Evolutionary conservation across 1,140 invertebrate genomes (phyloP), one percentile per base, ranked within the genome.

Genomic region (Gyrodactylus salaris): DNA sequence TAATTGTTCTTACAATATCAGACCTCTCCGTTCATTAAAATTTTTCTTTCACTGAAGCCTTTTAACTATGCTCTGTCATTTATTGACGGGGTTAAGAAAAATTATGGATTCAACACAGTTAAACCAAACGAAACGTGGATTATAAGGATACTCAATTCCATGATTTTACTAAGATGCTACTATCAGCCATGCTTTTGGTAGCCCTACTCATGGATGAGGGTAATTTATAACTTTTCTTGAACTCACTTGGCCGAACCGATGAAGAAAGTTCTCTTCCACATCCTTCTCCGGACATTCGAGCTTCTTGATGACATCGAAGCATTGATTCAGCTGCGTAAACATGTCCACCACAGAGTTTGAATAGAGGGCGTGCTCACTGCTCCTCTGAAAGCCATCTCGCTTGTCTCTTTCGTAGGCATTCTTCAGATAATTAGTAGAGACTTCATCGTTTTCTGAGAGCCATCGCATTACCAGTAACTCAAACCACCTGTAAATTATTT

Each of bases 401-500:
- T 94, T 95, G 84, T 99, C 95, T 80, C 92, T 86, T 79, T 89
- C 91, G 81, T 97, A 98, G 77, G 95, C 95, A 82, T 92, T 91
- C 78, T 97, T 88, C 74, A 99, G 85, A 83, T 97, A 98, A 81
- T 98, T 94, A 78, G 98, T 84, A 0, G 93, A 98, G 1, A 97
- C 92, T 77, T 97, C 94, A 80, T 99, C 95, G 24, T 99, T 99
- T 80, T 98, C 95, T 81, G 98, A 98, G 1, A 99, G 84, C 95
- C 95, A 99, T 80, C 98, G 93, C 92, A 99, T 97, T 0, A 99
- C 95, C 82, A 98, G 99, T 0, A 94, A 92, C 79, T 98, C 93
- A 81, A 99, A 99, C 93, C 93, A 99, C 75, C 85, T 86, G 76
- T 7, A 25, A 72, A 20, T 20, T n/a, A n/a, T n/a, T n/a, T n/a